Evolutionary conservation across 1,140 invertebrate species (phyloP).

Genomic region (Drosophila persimilis): DNA sequence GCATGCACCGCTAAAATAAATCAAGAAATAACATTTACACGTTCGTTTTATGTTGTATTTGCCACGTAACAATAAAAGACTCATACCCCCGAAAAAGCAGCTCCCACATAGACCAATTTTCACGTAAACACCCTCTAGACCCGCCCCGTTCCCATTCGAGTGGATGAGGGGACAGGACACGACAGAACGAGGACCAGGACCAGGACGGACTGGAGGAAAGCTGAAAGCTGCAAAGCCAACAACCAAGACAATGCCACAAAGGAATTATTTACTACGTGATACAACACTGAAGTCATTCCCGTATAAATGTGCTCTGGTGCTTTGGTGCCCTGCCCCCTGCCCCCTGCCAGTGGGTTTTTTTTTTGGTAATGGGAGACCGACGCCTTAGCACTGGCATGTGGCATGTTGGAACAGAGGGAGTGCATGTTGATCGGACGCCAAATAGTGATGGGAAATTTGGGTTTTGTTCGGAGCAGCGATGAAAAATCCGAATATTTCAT

Average conservation of each 20-base stretch:
- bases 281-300: conserved; percentile 77
- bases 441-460: too few relatives aligned
- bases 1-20: conserved; percentile 80
- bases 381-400: too few relatives aligned
- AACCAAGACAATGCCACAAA: conserved; percentile 80
- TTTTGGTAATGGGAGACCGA: background rate
- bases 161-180: conserved; percentile 16
- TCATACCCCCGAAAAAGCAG: conserved; percentile 4
- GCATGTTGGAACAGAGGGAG: too few relatives aligned
- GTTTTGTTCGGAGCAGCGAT: too few relatives aligned
- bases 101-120: conserved; percentile 62
- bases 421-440: too few relatives aligned
- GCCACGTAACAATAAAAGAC: conserved; percentile 77
- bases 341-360: conserved; percentile 2
- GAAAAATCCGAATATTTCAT: too few relatives aligned
- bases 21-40: conserved; percentile 82
- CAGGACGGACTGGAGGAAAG: conserved; percentile 31
- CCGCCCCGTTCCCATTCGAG: background rate
- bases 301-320: conserved; percentile 73
- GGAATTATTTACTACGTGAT: conserved; percentile 82
- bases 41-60: conserved; percentile 81
- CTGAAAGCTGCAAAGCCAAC: conserved; percentile 68
- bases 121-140: conserved; percentile 45
- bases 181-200: conserved; percentile 16
- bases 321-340: conserved; percentile 29